phyloP scores from a whole-genome alignment of 2,797 vertebrate genomes.

The Rachycentron canadum region DNA sequence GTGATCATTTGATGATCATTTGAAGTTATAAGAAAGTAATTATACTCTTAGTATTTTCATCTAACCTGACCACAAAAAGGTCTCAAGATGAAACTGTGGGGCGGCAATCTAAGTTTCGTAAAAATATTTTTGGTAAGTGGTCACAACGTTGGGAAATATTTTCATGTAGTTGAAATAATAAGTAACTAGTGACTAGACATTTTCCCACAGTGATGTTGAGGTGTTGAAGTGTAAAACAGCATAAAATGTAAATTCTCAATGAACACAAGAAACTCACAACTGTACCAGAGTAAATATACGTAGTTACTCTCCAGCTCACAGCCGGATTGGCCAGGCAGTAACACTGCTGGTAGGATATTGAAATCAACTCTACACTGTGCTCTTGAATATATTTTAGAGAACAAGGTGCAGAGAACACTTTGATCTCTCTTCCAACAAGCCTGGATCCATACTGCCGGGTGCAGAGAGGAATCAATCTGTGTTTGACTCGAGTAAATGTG shows the following conservation, averaged over 20 bases:
- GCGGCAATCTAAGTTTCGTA: too few species aligned
- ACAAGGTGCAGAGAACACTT: constrained; percentile 10
- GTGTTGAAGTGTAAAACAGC: background rate
- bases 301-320: background rate
- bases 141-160: too few species aligned
- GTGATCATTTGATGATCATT: too few species aligned
- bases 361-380: constrained; percentile 6
- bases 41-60: too few species aligned
- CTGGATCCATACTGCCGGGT: constrained; percentile 3
- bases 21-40: too few species aligned
- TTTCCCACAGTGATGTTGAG: background rate
- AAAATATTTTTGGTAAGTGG: too few species aligned
- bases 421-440: constrained; percentile 26
- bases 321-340: constrained; percentile 14
- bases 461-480: constrained; percentile 45
- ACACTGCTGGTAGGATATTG: constrained; percentile 11
- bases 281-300: background rate
- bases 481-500: constrained; percentile 37
- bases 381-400: constrained; percentile 16
- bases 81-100: too few species aligned
- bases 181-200: background rate
- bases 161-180: too few species aligned
- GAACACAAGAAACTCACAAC: too few species aligned
- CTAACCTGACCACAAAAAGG: too few species aligned
- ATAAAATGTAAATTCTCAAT: background rate